phyloP scores from a whole-genome alignment of 2,113 vertebrate species.

The Pollachius pollachius region DNA sequence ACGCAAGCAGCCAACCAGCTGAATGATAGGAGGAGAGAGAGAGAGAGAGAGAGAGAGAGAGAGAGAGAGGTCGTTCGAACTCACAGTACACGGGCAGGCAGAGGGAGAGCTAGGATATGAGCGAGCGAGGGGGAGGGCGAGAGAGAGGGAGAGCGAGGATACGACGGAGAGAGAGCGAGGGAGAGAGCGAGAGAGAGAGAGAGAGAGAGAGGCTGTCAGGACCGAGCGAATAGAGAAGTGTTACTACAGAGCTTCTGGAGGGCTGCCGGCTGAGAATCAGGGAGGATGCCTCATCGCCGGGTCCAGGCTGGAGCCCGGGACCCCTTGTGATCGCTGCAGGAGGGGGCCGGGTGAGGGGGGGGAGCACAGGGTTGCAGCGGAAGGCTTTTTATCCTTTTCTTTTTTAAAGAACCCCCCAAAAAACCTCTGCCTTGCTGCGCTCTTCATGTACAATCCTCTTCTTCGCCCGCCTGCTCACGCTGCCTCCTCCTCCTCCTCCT shows the following conservation, averaged over 20 bases:
- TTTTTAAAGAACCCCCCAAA: too few relatives aligned
- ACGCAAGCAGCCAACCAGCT: slow-evolving; percentile 62
- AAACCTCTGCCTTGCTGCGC: neutral
- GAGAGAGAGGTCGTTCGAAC: slow-evolving; percentile 50
- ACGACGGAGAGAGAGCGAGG: neutral
- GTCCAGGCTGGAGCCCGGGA: slow-evolving; percentile 40
- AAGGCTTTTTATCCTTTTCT: slow-evolving; percentile 22
- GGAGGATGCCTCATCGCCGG: slow-evolving; percentile 67
- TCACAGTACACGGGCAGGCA: slow-evolving; percentile 45
- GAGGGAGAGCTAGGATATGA: slow-evolving; percentile 40
- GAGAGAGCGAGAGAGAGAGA: slow-evolving; percentile 4
- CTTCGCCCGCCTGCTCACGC: slow-evolving; percentile 25
- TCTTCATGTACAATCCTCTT: slow-evolving; percentile 35
- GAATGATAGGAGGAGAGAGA: slow-evolving; percentile 38
- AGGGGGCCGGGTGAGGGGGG: slow-evolving; percentile 30
- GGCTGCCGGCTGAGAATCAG: slow-evolving; percentile 53
- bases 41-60: slow-evolving; percentile 41
- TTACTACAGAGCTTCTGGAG: slow-evolving; percentile 70
- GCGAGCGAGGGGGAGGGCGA: slow-evolving; percentile 42
- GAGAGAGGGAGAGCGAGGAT: slow-evolving; percentile 7
- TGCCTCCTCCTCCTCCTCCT: slow-evolving; percentile 13
- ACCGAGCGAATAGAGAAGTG: slow-evolving; percentile 66
- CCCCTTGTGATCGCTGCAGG: slow-evolving; percentile 47
- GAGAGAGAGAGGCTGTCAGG: slow-evolving; percentile 59
- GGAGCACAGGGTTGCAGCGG: slow-evolving; percentile 43